phyloP scores from a whole-genome alignment of 2,888 invertebrate genomes.

The Exocentrus adspersus region DNA sequence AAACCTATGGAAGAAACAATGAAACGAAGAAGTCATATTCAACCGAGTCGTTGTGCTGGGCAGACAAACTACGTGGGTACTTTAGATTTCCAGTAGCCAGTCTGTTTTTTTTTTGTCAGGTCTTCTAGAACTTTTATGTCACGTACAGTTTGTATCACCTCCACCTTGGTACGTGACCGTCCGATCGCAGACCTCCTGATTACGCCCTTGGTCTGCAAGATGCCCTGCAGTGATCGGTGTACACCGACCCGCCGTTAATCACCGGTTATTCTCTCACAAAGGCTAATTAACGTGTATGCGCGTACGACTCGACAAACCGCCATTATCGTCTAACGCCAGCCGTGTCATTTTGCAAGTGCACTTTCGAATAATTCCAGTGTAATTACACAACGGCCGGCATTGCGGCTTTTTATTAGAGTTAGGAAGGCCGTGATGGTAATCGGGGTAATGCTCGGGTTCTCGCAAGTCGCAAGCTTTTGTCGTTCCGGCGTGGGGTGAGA shows the following conservation, averaged over 20 bases:
- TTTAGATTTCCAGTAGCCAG: no score
- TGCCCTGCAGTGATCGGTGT: conserved; percentile 14
- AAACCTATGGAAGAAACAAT: no score
- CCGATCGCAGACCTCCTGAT: conserved; percentile 13
- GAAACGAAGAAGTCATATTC: no score
- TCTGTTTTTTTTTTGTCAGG: no score
- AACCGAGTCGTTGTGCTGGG: no score
- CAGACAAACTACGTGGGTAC: no score
- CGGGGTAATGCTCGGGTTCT: conserved; percentile 22
- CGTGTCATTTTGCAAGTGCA: conserved; percentile 26
- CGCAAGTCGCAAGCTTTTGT: no score
- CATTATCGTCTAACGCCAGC: conserved; percentile 20
- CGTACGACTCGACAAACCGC: conserved; percentile 29
- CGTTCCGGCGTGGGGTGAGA: conserved; percentile 8
- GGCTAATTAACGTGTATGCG: conserved; percentile 24
- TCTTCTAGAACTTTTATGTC: neutral
- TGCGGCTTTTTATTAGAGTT: conserved; percentile 23
- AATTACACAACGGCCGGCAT: conserved; percentile 15
- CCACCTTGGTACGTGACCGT: neutral
- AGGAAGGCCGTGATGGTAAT: conserved; percentile 17
- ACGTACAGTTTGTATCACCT: no score
- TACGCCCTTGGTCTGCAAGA: conserved; percentile 13
- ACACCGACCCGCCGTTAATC: conserved; percentile 16
- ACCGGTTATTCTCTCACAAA: conserved; percentile 18
- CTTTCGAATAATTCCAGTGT: conserved; percentile 21